phyloP scores from a whole-genome alignment of 30 jellyfish, hydroid and myxozoan genomes.

The Morbakka virulenta region DNA sequence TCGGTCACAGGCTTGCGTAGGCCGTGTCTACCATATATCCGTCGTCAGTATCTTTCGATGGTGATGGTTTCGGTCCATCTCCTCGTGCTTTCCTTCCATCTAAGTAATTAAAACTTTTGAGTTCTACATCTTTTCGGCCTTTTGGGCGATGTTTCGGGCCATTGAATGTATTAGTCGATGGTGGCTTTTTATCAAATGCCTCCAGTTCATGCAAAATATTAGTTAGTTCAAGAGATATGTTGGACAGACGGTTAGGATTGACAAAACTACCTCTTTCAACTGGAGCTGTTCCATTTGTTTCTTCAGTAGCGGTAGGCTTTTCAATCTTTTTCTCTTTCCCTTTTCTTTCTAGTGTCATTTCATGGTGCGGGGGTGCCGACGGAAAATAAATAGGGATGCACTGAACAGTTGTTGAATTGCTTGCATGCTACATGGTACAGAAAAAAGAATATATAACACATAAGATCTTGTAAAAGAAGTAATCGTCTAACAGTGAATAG shows the following conservation, averaged over 20 bases:
- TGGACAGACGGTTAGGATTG: constrained; percentile 84
- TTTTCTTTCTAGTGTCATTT: constrained; percentile 75
- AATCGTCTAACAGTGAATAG: neutral
- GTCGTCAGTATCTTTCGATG: no score
- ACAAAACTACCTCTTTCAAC: constrained; percentile 54
- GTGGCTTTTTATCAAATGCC: constrained; percentile 67
- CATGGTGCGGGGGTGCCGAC: constrained; percentile 92
- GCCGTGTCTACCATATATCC: no score
- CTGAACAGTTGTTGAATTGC: constrained; percentile 12
- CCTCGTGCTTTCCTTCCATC: no score
- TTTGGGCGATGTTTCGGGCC: no score
- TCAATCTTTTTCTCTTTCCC: constrained; percentile 35
- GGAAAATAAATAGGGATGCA: constrained; percentile 94
- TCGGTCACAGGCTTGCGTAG: no score
- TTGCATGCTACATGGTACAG: constrained; percentile 6
- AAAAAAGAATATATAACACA: neutral
- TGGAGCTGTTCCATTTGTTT: constrained; percentile 26
- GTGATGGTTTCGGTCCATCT: no score
- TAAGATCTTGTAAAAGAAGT: neutral
- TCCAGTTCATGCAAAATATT: constrained; percentile 79
- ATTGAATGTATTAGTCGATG: no score
- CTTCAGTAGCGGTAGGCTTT: neutral
- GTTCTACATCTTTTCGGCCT: no score
- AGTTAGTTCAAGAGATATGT: constrained; percentile 78
- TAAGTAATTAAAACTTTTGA: no score